These are phyloP conservation scores for Epinotia nisella DNA, from an alignment of 2,888 invertebrate genomes.

Conservation along the genomic window DNA sequence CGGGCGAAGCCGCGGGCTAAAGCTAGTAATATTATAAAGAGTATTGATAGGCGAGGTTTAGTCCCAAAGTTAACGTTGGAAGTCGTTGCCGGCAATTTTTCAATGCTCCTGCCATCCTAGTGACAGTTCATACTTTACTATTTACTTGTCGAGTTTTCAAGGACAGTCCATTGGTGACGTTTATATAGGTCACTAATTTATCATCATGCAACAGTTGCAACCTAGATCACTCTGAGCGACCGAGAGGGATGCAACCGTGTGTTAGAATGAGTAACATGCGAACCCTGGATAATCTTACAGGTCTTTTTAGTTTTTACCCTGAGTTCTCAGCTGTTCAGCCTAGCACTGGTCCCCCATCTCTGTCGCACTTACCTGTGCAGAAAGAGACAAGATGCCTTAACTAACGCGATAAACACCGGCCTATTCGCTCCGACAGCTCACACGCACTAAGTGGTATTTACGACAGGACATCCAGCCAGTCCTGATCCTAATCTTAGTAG, in stretches of 20 bases:
- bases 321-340: neutral
- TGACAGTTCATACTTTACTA: neutral
- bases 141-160: neutral
- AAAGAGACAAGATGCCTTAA: constrained; percentile 1
- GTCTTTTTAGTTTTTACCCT: neutral
- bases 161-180: neutral
- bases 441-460: constrained; percentile 28
- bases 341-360: neutral
- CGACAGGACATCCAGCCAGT: constrained; percentile 38
- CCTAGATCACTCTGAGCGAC: neutral
- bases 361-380: constrained; percentile 7
- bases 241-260: constrained; percentile 1
- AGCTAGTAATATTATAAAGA: too few relatives aligned
- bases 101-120: neutral
- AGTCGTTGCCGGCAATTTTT: neutral
- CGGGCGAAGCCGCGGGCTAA: too few relatives aligned
- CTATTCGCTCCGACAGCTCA: neutral
- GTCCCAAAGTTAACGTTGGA: too few relatives aligned
- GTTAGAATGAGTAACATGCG: neutral
- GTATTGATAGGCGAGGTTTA: too few relatives aligned
- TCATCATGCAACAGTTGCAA: neutral
- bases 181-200: neutral
- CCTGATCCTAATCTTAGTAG: constrained; percentile 42
- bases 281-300: neutral
- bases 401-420: neutral